A percentile compares a stretch with the other conserved stretches of the same genome.
Evolutionary conservation across 2,113 vertebrate genomes (phyloP).

Genomic region (Urocynchramus pylzowi): DNA sequence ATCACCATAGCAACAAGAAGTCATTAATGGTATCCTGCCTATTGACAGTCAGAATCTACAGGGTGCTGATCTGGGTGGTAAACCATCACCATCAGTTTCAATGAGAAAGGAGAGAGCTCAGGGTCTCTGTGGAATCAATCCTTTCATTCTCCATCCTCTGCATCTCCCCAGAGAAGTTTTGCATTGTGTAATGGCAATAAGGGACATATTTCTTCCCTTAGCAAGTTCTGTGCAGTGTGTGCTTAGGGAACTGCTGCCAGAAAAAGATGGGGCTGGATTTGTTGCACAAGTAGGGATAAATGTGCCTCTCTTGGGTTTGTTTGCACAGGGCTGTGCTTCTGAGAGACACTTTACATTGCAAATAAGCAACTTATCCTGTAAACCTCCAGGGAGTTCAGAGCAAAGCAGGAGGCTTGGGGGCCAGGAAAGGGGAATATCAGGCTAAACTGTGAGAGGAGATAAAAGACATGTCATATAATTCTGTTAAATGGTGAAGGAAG

Average conservation of each 20-base stretch:
- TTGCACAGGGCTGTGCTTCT: neutral
- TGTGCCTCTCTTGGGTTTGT: neutral
- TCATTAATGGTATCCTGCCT: slow-evolving; percentile 16
- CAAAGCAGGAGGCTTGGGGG: neutral
- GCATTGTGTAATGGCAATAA: neutral
- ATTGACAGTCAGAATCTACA: neutral
- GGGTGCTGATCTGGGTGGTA: neutral
- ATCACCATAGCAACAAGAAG: slow-evolving; percentile 53
- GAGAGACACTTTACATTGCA: slow-evolving; percentile 48
- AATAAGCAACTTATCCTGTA: slow-evolving; percentile 41
- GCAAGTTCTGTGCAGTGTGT: neutral
- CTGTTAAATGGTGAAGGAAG: slow-evolving; percentile 25
- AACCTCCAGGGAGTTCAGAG: slow-evolving; percentile 18
- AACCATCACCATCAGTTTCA: neutral
- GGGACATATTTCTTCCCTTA: neutral
- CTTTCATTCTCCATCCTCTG: neutral
- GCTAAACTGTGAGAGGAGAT: slow-evolving; percentile 6
- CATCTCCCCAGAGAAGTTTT: neutral
- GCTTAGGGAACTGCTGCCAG: neutral
- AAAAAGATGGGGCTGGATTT: neutral
- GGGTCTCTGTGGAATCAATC: neutral
- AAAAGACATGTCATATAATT: slow-evolving; percentile 36
- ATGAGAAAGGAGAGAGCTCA: neutral
- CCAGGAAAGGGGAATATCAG: neutral
- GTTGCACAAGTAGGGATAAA: neutral